Evolutionary conservation across 2,113 vertebrate species (phyloP).

Genomic region (Notechis scutatus): DNA sequence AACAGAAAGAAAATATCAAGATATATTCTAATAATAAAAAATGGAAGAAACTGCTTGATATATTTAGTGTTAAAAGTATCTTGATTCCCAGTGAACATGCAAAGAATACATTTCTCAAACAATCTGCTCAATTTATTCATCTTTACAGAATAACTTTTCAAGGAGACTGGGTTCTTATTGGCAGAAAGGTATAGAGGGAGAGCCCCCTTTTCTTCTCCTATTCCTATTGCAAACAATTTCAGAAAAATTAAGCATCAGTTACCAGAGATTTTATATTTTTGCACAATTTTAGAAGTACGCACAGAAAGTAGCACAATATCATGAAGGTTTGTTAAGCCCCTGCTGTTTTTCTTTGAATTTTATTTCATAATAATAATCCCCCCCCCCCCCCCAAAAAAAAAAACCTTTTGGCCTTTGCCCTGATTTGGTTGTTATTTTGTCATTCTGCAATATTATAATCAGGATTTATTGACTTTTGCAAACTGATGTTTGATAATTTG

Average conservation of each 20-base stretch:
- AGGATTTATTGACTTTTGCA: background rate
- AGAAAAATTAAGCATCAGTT: background rate
- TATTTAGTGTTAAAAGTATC: background rate
- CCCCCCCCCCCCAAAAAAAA: too few species aligned
- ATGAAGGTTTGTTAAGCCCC: background rate
- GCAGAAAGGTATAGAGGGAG: background rate
- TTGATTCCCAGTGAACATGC: background rate
- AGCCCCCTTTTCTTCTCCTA: background rate
- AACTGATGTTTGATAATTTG: background rate
- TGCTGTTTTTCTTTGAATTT: background rate
- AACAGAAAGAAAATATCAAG: constrained; percentile 24
- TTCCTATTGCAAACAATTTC: background rate
- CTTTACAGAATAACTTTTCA: background rate
- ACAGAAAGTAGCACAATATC: background rate
- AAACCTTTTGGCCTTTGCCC: background rate
- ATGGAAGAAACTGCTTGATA: background rate
- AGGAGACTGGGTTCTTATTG: background rate
- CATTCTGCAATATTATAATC: background rate
- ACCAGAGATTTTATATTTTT: background rate
- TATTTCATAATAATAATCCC: background rate
- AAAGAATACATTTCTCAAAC: background rate
- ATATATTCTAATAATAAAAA: background rate
- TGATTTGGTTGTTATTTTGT: background rate
- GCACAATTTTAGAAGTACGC: background rate
- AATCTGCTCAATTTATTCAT: background rate